phyloP scores from a whole-genome alignment of 1,140 invertebrate species.

The Drosophila tropicalis region DNA sequence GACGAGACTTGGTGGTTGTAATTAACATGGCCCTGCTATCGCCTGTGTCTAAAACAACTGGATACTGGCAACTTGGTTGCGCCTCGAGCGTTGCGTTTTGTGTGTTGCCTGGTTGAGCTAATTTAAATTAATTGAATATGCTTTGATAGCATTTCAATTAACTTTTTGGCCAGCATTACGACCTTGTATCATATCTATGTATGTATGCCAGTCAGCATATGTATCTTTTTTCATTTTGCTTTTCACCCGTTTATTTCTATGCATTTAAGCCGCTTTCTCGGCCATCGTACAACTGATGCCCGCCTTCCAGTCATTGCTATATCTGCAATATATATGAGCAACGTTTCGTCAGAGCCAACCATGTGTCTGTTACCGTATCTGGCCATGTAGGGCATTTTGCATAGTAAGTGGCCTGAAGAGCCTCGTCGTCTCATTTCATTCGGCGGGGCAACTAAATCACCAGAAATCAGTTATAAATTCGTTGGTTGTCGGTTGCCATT shows the following conservation, averaged over 20 bases:
- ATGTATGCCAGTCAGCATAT: no score
- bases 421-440: slow-evolving; percentile 69
- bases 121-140: slow-evolving; percentile 82
- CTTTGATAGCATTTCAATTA: slow-evolving; percentile 80
- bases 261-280: slow-evolving; percentile 51
- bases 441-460: slow-evolving; percentile 71
- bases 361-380: slow-evolving; percentile 17
- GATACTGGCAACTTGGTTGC: slow-evolving; percentile 32
- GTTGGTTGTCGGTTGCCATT: slow-evolving; percentile 41
- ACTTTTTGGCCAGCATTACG: slow-evolving; percentile 55
- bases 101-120: slow-evolving; percentile 59
- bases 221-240: slow-evolving; percentile 17
- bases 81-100: slow-evolving; percentile 53
- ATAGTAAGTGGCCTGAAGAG: slow-evolving; percentile 60
- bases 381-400: slow-evolving; percentile 68
- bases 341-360: slow-evolving; percentile 50
- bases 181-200: slow-evolving; percentile 59
- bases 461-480: slow-evolving; percentile 80
- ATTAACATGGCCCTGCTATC: slow-evolving; percentile 55
- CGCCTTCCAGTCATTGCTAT: slow-evolving; percentile 45
- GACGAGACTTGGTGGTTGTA: slow-evolving; percentile 57
- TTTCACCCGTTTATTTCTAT: slow-evolving; percentile 40
- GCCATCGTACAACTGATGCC: no score
- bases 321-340: slow-evolving; percentile 68
- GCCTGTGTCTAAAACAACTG: slow-evolving; percentile 26